These are phyloP conservation scores for Lynx canadensis DNA, from an alignment of 2,113 vertebrate genomes.

Conservation along the genomic window DNA sequence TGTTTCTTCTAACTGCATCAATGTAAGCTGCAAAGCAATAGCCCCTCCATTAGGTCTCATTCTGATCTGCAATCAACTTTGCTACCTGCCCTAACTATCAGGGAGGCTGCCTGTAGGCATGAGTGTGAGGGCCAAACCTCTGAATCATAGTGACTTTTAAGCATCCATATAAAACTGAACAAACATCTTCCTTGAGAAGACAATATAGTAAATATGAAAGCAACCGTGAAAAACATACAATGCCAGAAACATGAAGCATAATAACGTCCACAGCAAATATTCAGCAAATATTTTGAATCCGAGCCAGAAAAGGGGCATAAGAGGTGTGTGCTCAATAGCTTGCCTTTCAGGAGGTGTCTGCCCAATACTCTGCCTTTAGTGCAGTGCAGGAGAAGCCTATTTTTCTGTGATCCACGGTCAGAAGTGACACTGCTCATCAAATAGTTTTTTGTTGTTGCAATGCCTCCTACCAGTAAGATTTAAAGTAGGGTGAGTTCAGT, in stretches of 20 bases:
- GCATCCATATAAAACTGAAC: constrained; percentile 25
- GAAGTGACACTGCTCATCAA: constrained; percentile 26
- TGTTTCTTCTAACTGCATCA: constrained; percentile 90
- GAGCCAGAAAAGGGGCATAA: neutral
- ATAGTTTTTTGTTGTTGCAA: neutral
- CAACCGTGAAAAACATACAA: constrained; percentile 36
- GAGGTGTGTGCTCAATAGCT: neutral
- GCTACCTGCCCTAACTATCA: neutral
- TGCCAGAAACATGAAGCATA: constrained; percentile 29
- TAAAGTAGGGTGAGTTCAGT: constrained; percentile 33
- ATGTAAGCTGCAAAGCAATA: constrained; percentile 88
- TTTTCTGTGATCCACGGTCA: constrained; percentile 34
- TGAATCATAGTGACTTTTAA: constrained; percentile 20
- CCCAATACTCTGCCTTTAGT: neutral
- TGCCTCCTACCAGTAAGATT: constrained; percentile 20
- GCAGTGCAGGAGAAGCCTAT: neutral
- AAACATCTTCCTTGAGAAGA: constrained; percentile 37
- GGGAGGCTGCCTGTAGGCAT: neutral
- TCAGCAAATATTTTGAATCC: constrained; percentile 43
- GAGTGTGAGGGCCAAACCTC: neutral
- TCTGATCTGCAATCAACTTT: constrained; percentile 41
- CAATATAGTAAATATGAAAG: constrained; percentile 19
- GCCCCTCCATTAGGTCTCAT: neutral
- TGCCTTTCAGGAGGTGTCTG: neutral
- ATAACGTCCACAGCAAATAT: neutral